Percentiles rank a stretch among this genome's conserved stretches.
Evolutionary conservation across 2,797 vertebrate genomes (phyloP).

Genomic region (Lacerta bilineata): DNA sequence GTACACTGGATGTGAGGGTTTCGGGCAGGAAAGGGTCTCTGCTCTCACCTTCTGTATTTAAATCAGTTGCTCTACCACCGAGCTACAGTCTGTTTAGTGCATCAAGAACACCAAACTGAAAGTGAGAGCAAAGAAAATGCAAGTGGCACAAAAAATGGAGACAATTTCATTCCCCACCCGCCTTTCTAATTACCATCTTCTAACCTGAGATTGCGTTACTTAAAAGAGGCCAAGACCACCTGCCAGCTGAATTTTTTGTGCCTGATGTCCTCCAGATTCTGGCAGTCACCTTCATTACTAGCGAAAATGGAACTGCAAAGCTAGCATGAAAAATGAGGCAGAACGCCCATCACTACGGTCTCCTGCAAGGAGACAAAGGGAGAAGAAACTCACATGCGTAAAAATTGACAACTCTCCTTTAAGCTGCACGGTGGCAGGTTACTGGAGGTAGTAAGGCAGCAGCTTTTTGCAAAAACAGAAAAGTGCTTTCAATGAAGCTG

Average conservation of each 20-base stretch:
- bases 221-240: constrained; percentile 73
- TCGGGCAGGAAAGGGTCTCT: background rate
- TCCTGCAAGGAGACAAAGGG: constrained; percentile 71
- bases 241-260: constrained; percentile 76
- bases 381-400: constrained; percentile 42
- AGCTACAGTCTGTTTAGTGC: constrained; percentile 37
- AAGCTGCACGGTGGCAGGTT: constrained; percentile 53
- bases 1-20: background rate
- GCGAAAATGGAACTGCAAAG: constrained; percentile 75
- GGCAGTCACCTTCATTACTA: constrained; percentile 76
- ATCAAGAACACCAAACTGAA: constrained; percentile 72
- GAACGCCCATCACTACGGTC: constrained; percentile 76
- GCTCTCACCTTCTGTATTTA: too few species aligned
- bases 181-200: constrained; percentile 80
- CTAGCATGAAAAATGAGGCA: constrained; percentile 75
- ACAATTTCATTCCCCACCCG: constrained; percentile 77
- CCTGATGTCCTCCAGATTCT: constrained; percentile 73
- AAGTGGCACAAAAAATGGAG: constrained; percentile 61
- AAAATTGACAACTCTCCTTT: constrained; percentile 49
- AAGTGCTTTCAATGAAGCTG: constrained; percentile 50
- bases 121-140: constrained; percentile 43
- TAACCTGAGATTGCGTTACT: constrained; percentile 76
- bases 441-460: constrained; percentile 53
- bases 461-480: constrained; percentile 39
- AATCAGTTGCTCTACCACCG: too few species aligned